Conservation (phyloP, 2,797 vertebrate species). For the Lophotriccus pileatus region DNA sequence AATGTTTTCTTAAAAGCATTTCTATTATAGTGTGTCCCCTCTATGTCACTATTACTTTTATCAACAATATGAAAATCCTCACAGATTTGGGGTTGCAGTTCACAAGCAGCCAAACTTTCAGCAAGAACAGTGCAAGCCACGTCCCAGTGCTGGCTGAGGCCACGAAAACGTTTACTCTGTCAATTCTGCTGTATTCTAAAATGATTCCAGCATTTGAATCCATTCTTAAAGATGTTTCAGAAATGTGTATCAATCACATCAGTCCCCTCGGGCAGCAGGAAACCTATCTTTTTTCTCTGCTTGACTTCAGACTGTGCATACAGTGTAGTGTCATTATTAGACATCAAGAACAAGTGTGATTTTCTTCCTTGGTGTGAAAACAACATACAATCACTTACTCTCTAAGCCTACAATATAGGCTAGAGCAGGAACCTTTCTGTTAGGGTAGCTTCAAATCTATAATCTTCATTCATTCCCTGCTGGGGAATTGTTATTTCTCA, state of each 20-base stretch:
- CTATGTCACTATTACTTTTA: neutral
- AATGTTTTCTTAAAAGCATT: neutral
- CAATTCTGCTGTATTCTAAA: neutral
- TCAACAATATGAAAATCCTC: neutral
- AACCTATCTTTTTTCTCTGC: conserved; percentile 44
- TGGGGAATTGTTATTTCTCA: neutral
- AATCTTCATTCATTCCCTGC: conserved; percentile 40
- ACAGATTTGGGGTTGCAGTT: neutral
- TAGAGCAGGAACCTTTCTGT: conserved; percentile 11
- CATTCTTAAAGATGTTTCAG: neutral
- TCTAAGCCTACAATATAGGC: conserved; percentile 34
- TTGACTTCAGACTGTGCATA: conserved; percentile 46
- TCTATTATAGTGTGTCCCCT: neutral
- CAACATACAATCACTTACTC: conserved; percentile 54
- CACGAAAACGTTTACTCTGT: neutral
- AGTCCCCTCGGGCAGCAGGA: conserved; percentile 4
- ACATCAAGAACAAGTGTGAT: conserved; percentile 22
- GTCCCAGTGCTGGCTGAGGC: neutral
- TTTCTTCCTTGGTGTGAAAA: conserved; percentile 66
- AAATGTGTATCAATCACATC: neutral
- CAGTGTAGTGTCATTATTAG: conserved; percentile 30
- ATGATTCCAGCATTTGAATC: neutral
- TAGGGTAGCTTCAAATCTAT: neutral
- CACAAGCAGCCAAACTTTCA: neutral
- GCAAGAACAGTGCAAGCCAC: neutral